Base-by-base conservation (phyloP, 2,888 invertebrate species). In the Horisme vitalbata region DNA sequence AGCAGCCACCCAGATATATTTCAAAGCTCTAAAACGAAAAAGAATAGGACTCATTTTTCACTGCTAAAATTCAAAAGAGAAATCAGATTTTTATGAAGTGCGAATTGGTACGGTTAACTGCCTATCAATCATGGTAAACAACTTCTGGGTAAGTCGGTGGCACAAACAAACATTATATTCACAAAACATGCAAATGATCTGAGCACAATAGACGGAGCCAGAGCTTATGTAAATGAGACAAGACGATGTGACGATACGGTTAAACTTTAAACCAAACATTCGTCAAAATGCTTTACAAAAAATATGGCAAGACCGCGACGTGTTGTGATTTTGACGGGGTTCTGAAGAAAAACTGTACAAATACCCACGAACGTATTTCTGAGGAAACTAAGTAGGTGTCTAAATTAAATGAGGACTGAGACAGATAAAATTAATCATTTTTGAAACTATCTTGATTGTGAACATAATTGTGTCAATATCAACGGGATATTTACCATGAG, bases 191-290 rank as follows among this genome's bases (percentile, higher is more conserved):
- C 71, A 78, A 80, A 83, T 71, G 54, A 59, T 50, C 27, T 38
- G 13, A 14, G 45, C 57, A 76, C 69, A 73, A 68, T 63, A 49
- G 38, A 41, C 24, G 35, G 47, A 33, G 15, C 52, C 35, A 43
- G 57, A 62, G 60, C 63, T 59, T 76, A 85, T 87, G 83, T 59
- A 81, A 84, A 83, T 79, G 62, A 71, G 54, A 58, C 59, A 49
- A 31, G 54, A 47, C 72, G 70, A 68, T 79, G 86, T 86, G 76
- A 50, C 73, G 71, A 68, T 81, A 83, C 80, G 87, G 86, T 88
- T 85, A 79, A 79, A 84, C 67, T 75, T 81, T 71, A 81, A 83
- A 88, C 85, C 86, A 84, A 83, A 85, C 80, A 76, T 81, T 74
- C 57, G 65, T 69, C 64, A 71, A 39, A 44, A 43, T 11, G 24